Conservation (phyloP, 2,888 invertebrate species). For the Eristalis arbustorum region DNA sequence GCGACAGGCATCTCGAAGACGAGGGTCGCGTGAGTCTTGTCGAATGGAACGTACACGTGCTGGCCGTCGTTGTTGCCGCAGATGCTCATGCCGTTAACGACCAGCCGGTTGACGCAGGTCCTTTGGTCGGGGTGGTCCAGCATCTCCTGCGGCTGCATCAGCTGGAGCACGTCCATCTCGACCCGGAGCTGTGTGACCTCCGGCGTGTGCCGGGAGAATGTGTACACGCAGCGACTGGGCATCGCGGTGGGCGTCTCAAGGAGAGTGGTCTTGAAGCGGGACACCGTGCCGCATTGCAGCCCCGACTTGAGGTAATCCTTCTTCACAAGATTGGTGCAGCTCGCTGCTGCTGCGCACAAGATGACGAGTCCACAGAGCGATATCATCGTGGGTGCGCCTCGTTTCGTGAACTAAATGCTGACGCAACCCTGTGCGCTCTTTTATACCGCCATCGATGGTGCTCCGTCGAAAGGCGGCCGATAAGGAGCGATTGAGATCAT, state of each 20-base stretch:
- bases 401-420: neutral
- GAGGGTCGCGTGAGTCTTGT: conserved; percentile 69
- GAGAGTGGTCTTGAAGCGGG: conserved; percentile 74
- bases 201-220: conserved; percentile 75
- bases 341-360: neutral
- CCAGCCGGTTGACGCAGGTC: conserved; percentile 74
- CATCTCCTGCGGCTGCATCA: conserved; percentile 71
- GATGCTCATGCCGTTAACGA: conserved; percentile 76
- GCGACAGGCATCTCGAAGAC: neutral
- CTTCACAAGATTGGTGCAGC: neutral
- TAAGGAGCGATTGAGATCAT: neutral
- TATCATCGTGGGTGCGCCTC: conserved; percentile 73
- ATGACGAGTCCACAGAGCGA: conserved; percentile 68
- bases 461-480: neutral
- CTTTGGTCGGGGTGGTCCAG: conserved; percentile 15
- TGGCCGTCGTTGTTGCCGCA: conserved; percentile 85
- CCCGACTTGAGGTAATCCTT: neutral
- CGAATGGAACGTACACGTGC: conserved; percentile 80
- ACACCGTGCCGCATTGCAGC: neutral
- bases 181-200: conserved; percentile 78
- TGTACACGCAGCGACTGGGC: conserved; percentile 73
- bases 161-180: conserved; percentile 75
- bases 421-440: neutral
- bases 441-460: neutral
- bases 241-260: conserved; percentile 74